These are phyloP conservation scores for Litocranius walleri DNA, from an alignment of 2,113 vertebrate species.

Conservation along the genomic window DNA sequence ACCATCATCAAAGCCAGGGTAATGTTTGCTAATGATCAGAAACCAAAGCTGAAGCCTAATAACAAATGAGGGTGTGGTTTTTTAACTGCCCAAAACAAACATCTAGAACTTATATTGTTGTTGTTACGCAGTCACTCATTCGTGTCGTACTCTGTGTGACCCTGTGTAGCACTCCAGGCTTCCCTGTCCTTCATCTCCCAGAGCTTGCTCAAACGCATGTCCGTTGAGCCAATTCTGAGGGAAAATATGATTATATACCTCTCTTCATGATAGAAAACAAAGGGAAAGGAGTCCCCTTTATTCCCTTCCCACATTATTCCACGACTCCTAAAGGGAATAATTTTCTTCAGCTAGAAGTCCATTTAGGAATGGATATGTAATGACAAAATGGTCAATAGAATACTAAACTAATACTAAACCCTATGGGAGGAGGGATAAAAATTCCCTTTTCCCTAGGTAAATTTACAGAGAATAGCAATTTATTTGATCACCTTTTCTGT, in stretches of 20 bases:
- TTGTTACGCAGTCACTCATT: neutral
- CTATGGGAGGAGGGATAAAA: neutral
- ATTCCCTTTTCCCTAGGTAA: neutral
- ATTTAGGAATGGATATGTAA: neutral
- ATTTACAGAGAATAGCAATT: neutral
- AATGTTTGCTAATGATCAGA: conserved; percentile 66
- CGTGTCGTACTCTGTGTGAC: accelerated
- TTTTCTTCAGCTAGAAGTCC: conserved; percentile 19
- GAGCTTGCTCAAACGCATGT: neutral
- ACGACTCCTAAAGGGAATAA: neutral
- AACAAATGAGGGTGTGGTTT: neutral
- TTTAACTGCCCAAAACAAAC: neutral
- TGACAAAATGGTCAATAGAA: neutral
- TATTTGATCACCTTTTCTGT: neutral
- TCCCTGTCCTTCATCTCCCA: neutral
- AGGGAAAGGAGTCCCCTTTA: neutral
- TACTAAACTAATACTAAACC: neutral
- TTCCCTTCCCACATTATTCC: neutral
- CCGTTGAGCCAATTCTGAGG: neutral
- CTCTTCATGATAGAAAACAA: neutral
- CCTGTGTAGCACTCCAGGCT: neutral
- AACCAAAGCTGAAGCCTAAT: conserved; percentile 12
- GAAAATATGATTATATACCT: conserved; percentile 1
- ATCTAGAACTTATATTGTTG: neutral
- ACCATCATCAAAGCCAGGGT: conserved; percentile 99